Conservation (phyloP, 2,797 vertebrate genomes). For the Sebastes kiyomatsui region DNA sequence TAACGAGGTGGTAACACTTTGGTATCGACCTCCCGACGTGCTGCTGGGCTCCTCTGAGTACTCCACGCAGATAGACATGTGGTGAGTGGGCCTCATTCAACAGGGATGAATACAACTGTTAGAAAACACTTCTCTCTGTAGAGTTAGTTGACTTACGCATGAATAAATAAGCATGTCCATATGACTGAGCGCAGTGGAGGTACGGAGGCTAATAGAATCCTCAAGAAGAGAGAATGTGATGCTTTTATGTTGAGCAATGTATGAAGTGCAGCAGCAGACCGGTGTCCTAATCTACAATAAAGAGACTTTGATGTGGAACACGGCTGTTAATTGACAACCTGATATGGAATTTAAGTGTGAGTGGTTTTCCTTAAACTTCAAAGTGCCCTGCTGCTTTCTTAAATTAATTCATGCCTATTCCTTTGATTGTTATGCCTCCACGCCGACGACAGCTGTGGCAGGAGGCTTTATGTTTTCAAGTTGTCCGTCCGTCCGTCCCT, state of each 20-base stretch:
- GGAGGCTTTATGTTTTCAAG: background rate
- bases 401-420: background rate
- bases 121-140: background rate
- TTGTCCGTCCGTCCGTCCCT: background rate
- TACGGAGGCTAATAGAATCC: background rate
- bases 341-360: background rate
- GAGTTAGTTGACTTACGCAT: too few relatives aligned
- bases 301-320: constrained; percentile 13
- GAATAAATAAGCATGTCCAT: background rate
- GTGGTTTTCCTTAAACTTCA: background rate
- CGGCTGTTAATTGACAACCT: background rate
- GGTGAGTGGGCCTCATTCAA: constrained; percentile 80
- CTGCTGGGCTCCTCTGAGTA: constrained; percentile 96
- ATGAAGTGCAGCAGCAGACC: background rate
- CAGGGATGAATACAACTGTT: constrained; percentile 28
- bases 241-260: background rate
- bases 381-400: background rate
- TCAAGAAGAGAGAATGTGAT: background rate
- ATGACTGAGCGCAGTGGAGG: background rate
- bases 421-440: background rate
- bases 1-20: constrained; percentile 96
- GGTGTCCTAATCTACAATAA: background rate
- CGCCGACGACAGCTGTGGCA: background rate
- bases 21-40: constrained; percentile 96
- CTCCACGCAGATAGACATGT: constrained; percentile 98